Evolutionary conservation across 2,888 invertebrate species (phyloP).

Genomic region (Catocala nupta): DNA sequence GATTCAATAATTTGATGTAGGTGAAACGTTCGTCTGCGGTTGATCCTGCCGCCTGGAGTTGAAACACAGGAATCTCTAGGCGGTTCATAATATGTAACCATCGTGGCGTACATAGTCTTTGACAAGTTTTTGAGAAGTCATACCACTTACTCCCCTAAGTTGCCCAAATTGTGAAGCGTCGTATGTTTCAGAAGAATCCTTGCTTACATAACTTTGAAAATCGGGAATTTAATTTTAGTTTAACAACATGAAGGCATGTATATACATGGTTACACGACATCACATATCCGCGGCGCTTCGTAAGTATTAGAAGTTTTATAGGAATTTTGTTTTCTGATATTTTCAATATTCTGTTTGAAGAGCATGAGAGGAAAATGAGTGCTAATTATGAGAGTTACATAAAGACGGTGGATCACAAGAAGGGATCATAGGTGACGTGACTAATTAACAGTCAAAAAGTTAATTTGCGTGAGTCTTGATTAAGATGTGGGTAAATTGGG

Average conservation of each 20-base stretch:
- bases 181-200: constrained; percentile 54
- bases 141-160: constrained; percentile 43
- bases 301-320: constrained; percentile 2
- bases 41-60: constrained; percentile 26
- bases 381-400: background rate
- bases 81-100: constrained; percentile 31
- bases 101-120: constrained; percentile 38
- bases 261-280: constrained; percentile 23
- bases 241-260: constrained; percentile 37
- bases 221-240: constrained; percentile 61
- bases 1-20: constrained; percentile 34
- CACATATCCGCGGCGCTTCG: background rate
- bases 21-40: constrained; percentile 30
- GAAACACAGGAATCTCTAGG: constrained; percentile 34
- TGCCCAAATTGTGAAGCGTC: constrained; percentile 39
- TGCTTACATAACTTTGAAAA: constrained; percentile 50
- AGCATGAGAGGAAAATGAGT: constrained; percentile 1
- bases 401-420: background rate
- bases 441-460: constrained; percentile 46
- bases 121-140: constrained; percentile 53
- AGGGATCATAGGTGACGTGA: constrained; percentile 28
- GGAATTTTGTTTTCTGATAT: background rate
- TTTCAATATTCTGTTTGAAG: constrained; percentile 1
- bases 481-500: constrained; percentile 41
- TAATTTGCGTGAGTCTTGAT: constrained; percentile 41